These are phyloP conservation scores for Pelodiscus sinensis DNA, from an alignment of 2,113 vertebrate genomes.

Conservation along the genomic window DNA sequence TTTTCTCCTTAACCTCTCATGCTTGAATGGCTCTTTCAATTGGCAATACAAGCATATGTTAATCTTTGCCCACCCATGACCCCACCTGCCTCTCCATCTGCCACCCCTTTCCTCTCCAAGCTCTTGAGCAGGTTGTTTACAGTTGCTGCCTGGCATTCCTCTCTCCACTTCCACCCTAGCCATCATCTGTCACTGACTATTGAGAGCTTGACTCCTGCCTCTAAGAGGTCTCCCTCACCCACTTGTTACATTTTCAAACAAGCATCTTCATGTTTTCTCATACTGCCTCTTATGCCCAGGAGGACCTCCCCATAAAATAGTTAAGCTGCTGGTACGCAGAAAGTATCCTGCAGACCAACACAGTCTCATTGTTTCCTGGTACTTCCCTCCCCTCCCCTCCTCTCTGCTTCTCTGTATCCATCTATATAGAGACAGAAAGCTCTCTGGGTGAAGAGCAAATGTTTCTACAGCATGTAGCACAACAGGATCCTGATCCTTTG, in stretches of 20 bases:
- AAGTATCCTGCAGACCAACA: fast-evolving
- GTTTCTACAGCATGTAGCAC: neutral
- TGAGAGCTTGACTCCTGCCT: neutral
- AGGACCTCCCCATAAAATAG: neutral
- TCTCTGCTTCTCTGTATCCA: neutral
- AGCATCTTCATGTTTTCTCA: fast-evolving
- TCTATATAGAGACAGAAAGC: fast-evolving
- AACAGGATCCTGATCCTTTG: neutral
- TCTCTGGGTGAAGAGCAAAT: neutral
- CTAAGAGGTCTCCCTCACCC: neutral
- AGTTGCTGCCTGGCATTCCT: neutral
- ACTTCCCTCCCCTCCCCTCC: too few species aligned
- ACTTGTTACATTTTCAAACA: neutral
- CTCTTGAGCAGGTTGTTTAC: neutral
- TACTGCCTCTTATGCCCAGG: fast-evolving
- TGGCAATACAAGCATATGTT: neutral
- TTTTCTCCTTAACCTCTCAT: neutral
- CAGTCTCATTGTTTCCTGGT: neutral
- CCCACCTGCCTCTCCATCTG: neutral
- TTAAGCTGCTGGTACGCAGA: neutral
- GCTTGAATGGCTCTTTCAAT: neutral
- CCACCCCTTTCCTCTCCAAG: neutral
- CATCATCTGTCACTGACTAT: neutral
- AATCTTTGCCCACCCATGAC: neutral
- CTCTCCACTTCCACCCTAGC: neutral